Base-by-base conservation (phyloP, 2,113 vertebrate genomes). In the Cyphomyrus plagiostoma region DNA sequence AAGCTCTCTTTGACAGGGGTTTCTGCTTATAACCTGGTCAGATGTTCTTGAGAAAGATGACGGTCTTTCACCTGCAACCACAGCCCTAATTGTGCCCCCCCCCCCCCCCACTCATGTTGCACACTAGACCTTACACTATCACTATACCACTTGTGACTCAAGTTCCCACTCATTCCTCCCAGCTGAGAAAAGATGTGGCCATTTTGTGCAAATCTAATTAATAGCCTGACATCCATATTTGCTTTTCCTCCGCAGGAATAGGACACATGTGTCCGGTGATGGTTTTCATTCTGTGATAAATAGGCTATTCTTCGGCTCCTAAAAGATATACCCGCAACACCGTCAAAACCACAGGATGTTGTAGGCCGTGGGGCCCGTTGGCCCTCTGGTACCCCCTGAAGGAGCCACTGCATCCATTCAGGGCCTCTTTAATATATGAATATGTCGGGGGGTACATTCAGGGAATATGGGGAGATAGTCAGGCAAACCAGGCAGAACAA, bases 341-440 rank as follows among this genome's bases (percentile, higher is more conserved):
- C 89, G 11, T 17, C 53, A 70, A 50, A 42, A 45, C 45, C 53
- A 48, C 46, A 52, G 82, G 10, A 13, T 70, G 62, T 4, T 70
- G 26, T 30, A 70, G 62, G 62, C 62, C 26, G n/a, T 70, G 77
- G 77, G 77, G 35, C 35, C 30, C 6, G 77, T n/a, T 17, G 77
- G 30, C 77, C 21, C 80, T 21, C 80, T 42, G 13, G 35, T 21
- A 39, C 45, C 80, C 82, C 82, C 45, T 21, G 35, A 15, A 48
- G 82, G 82, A n/a, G 82, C 26, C 30, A 42, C 84, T 74, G 46
- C 56, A 62, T 89, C 45, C 3, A 0, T 86, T 52, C 91, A 91
- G 86, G 89, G 86, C 90, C 66, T 90, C 87, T 82, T 82, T 80
- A 82, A 77, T 82, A n/a, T 89, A 89, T n/a, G 21, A 52, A 80